phyloP scores from a whole-genome alignment of 2,797 vertebrate species.

The Microtus agrestis region DNA sequence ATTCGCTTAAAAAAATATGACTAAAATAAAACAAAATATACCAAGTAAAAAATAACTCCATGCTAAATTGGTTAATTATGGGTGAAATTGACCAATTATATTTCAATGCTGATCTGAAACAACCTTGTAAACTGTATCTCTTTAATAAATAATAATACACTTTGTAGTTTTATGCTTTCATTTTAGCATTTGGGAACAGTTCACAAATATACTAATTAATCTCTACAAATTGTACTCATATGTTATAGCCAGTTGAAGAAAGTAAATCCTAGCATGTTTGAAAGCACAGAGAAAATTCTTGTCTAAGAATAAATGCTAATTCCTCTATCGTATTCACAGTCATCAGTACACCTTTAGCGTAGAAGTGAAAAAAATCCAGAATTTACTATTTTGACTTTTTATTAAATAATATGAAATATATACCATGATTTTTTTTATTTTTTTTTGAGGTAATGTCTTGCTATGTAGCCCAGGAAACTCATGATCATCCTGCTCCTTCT shows the following conservation, averaged over 20 bases:
- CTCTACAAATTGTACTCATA: slow-evolving; percentile 50
- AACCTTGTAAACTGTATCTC: slow-evolving; percentile 62
- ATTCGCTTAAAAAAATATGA: slow-evolving; percentile 67
- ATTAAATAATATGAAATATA: slow-evolving; percentile 37
- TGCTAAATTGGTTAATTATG: slow-evolving; percentile 75
- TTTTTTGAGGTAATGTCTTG: not conserved
- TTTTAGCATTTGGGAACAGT: slow-evolving; percentile 65
- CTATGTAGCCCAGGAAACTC: not conserved
- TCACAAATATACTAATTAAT: slow-evolving; percentile 70
- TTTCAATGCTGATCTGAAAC: slow-evolving; percentile 65
- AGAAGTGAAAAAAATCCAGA: slow-evolving; percentile 46
- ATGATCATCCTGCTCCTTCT: not conserved
- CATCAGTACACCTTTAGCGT: slow-evolving; percentile 12
- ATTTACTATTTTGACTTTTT: slow-evolving; percentile 42
- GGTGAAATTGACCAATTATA: slow-evolving; percentile 73
- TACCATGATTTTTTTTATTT: slow-evolving; percentile 25
- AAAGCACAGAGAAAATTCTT: slow-evolving; percentile 54
- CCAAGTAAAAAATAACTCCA: slow-evolving; percentile 70
- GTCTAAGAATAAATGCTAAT: slow-evolving; percentile 40
- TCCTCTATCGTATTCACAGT: slow-evolving; percentile 28
- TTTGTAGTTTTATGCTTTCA: slow-evolving; percentile 74
- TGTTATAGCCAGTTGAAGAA: slow-evolving; percentile 54
- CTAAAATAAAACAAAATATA: slow-evolving; percentile 72
- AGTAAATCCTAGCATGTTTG: slow-evolving; percentile 31
- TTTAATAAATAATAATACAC: slow-evolving; percentile 75